These are phyloP conservation scores for Brassicogethes aeneus DNA, from an alignment of 2,888 invertebrate genomes.

Conservation along the genomic window DNA sequence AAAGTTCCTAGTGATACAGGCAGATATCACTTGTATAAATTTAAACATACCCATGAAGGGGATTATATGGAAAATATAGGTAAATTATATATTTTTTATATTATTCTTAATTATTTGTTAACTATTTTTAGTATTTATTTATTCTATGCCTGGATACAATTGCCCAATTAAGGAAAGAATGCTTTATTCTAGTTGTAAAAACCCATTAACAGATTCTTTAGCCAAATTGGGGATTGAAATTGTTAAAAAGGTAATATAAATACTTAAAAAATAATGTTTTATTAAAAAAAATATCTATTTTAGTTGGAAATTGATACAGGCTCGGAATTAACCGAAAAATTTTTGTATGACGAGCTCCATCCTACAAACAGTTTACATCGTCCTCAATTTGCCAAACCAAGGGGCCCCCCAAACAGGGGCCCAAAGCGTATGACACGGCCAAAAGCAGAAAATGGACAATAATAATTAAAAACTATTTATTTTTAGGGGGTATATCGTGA, in stretches of 20 bases:
- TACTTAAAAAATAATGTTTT: neutral
- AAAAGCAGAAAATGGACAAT: conserved; percentile 1
- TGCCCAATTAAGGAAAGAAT: conserved; percentile 96
- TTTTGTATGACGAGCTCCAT: conserved; percentile 86
- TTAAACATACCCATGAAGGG: conserved; percentile 89
- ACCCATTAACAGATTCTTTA: conserved; percentile 76
- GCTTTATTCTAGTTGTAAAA: conserved; percentile 98
- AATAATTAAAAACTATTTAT: neutral
- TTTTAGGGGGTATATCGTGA: too few species aligned
- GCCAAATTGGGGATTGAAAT: conserved; percentile 70
- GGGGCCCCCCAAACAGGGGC: conserved; percentile 89
- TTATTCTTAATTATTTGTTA: neutral
- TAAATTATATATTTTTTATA: conserved; percentile 35
- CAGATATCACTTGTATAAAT: conserved; percentile 86
- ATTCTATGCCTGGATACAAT: conserved; percentile 95
- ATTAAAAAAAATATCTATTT: conserved; percentile 23
- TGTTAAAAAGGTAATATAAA: conserved; percentile 68
- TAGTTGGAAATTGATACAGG: conserved; percentile 89
- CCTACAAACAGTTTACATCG: conserved; percentile 82
- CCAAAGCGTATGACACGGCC: conserved; percentile 79
- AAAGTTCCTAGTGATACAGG: conserved; percentile 80
- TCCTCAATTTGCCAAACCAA: conserved; percentile 93
- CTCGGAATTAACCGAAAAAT: conserved; percentile 82
- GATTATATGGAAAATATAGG: conserved; percentile 79
- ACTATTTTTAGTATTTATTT: conserved; percentile 78